Evolutionary conservation across 1,140 invertebrate species (phyloP).

Genomic region (Lethocerus indicus): DNA sequence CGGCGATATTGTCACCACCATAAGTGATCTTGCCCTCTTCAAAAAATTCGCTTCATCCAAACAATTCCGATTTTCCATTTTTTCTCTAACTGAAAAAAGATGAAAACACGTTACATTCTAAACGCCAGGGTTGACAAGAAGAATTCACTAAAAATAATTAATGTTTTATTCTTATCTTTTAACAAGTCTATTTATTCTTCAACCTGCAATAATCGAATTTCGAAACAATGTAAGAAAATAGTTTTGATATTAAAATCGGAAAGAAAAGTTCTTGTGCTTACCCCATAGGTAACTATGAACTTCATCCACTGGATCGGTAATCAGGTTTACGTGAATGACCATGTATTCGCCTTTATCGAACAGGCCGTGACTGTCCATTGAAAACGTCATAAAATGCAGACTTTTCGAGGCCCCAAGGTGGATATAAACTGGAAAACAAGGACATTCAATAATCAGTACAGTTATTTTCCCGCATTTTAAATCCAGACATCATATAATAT

Average conservation of each 20-base stretch:
- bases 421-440: constrained; percentile 64
- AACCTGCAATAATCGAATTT: too few relatives aligned
- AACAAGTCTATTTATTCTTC: too few relatives aligned
- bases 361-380: constrained; percentile 70
- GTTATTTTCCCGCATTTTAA: neutral
- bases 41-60: constrained; percentile 35
- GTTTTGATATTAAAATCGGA: too few relatives aligned
- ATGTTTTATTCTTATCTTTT: too few relatives aligned
- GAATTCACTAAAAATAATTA: too few relatives aligned
- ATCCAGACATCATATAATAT: neutral
- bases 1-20: constrained; percentile 71
- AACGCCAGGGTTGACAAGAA: too few relatives aligned
- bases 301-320: constrained; percentile 58
- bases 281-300: constrained; percentile 76
- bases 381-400: constrained; percentile 75
- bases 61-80: constrained; percentile 12
- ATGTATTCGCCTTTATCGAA: constrained; percentile 86
- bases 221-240: too few relatives aligned
- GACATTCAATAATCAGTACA: constrained; percentile 3
- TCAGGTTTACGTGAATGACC: constrained; percentile 86
- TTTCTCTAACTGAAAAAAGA: too few relatives aligned
- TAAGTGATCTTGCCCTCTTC: constrained; percentile 55
- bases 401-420: constrained; percentile 67
- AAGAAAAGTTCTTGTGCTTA: too few relatives aligned
- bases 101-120: too few relatives aligned